A percentile compares a stretch with the other conserved stretches of the same genome.
phyloP scores from a whole-genome alignment of 2,888 invertebrate genomes.

The Choristoneura rosaceana region DNA sequence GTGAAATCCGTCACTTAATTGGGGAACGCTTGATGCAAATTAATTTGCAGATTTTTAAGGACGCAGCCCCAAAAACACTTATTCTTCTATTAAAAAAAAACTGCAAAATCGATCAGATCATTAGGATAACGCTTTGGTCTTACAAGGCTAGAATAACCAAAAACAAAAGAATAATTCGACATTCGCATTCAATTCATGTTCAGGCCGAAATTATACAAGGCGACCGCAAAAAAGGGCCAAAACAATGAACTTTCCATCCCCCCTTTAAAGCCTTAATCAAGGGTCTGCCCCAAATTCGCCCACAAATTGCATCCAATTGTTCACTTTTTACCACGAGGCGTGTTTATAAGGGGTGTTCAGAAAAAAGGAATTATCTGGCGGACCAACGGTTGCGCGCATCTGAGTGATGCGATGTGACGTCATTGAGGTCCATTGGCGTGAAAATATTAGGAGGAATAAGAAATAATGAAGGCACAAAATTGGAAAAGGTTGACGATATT shows the following conservation, averaged over 20 bases:
- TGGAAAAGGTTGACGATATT: conserved; percentile 36
- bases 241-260: conserved; percentile 68
- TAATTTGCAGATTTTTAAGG: conserved; percentile 37
- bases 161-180: conserved; percentile 56
- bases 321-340: conserved; percentile 81
- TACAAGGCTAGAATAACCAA: conserved; percentile 46
- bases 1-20: conserved; percentile 65
- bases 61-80: conserved; percentile 8
- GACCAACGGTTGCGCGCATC: conserved; percentile 62
- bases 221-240: conserved; percentile 72
- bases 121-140: conserved; percentile 14
- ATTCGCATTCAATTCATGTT: conserved; percentile 67
- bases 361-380: conserved; percentile 67
- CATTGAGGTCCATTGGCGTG: conserved; percentile 75
- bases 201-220: conserved; percentile 65
- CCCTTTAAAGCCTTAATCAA: conserved; percentile 76
- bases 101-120: background rate
- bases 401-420: conserved; percentile 69
- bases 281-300: conserved; percentile 79
- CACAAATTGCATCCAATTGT: conserved; percentile 85
- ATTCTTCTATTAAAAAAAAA: background rate
- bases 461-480: conserved; percentile 55
- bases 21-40: conserved; percentile 50
- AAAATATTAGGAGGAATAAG: conserved; percentile 54
- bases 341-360: conserved; percentile 68